phyloP scores from a whole-genome alignment of 2,888 invertebrate species.

The Xestia sexstrigata region DNA sequence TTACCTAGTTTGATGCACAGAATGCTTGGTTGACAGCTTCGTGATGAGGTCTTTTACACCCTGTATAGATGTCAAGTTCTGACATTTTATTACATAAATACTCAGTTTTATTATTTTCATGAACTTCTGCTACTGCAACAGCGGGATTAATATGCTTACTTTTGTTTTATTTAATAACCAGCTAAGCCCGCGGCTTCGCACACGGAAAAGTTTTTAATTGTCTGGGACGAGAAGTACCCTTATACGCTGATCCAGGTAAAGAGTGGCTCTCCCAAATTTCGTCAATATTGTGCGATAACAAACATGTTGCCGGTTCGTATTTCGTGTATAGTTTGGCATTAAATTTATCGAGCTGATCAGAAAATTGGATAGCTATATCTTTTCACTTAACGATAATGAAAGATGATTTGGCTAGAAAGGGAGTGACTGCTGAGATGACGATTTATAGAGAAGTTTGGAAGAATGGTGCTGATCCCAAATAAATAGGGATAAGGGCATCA shows the following conservation, averaged over 20 bases:
- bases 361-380: neutral
- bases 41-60: too few relatives aligned
- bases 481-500: too few relatives aligned
- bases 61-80: neutral
- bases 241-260: neutral
- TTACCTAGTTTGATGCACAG: too few relatives aligned
- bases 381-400: neutral
- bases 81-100: conserved; percentile 3
- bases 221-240: neutral
- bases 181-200: conserved; percentile 9
- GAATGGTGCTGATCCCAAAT: too few relatives aligned
- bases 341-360: neutral
- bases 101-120: neutral
- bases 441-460: too few relatives aligned
- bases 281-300: neutral
- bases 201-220: conserved; percentile 11
- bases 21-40: too few relatives aligned
- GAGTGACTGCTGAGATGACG: too few relatives aligned
- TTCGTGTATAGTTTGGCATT: neutral
- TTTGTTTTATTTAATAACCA: conserved; percentile 3
- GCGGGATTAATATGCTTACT: neutral
- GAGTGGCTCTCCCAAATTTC: neutral
- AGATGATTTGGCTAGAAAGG: too few relatives aligned
- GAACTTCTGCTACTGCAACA: neutral
- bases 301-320: neutral